Evolutionary conservation across 2,113 vertebrate genomes (phyloP).

Genomic region (Pipa parva): DNA sequence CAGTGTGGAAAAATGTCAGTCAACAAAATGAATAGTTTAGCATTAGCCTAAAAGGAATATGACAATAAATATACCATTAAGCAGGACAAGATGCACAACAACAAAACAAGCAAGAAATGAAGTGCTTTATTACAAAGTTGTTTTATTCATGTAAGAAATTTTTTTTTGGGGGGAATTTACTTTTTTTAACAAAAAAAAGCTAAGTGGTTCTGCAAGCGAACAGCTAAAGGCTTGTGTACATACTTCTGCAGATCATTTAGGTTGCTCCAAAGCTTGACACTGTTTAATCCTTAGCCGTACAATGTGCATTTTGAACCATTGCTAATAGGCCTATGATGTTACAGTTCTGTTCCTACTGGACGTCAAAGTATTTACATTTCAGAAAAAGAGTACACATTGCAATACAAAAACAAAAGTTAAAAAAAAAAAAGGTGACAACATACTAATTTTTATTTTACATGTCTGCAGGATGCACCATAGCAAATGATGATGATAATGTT

Average conservation of each 20-base stretch:
- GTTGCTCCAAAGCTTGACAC: slow-evolving; percentile 61
- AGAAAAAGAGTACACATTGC: slow-evolving; percentile 72
- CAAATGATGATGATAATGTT: too few relatives aligned
- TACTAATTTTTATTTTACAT: slow-evolving; percentile 66
- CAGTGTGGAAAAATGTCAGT: too few relatives aligned
- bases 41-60: too few relatives aligned
- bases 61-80: too few relatives aligned
- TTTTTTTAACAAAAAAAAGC: slow-evolving; percentile 94
- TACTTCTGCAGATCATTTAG: slow-evolving; percentile 62
- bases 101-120: slow-evolving; percentile 48
- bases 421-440: slow-evolving; percentile 57
- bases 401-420: slow-evolving; percentile 58
- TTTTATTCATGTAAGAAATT: slow-evolving; percentile 99
- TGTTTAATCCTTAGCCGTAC: slow-evolving; percentile 63
- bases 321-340: slow-evolving; percentile 63
- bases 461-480: slow-evolving; percentile 62
- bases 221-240: slow-evolving; percentile 64
- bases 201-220: slow-evolving; percentile 83
- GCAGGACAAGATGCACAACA: too few relatives aligned
- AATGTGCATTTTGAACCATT: slow-evolving; percentile 66
- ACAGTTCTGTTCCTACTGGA: slow-evolving; percentile 79
- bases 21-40: too few relatives aligned
- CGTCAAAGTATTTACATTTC: slow-evolving; percentile 87
- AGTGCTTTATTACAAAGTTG: slow-evolving; percentile 81
- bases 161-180: slow-evolving; percentile 78